Base-by-base conservation (phyloP, 1,140 invertebrate species). In the Atta texana region DNA sequence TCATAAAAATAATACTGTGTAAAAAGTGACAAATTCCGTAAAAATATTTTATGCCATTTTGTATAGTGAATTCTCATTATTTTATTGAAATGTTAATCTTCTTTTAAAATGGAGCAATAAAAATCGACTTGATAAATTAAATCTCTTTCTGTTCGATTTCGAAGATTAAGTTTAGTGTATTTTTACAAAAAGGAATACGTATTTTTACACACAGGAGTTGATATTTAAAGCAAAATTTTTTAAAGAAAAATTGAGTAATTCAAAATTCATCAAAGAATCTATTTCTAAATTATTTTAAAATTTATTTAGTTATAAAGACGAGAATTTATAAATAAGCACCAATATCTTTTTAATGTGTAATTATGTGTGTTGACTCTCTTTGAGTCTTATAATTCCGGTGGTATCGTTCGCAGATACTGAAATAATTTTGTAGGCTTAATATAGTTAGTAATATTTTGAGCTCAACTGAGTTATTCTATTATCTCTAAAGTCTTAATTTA, bases 371-470 rank as follows among this genome's bases (percentile, higher is more conserved):
- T 75, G 1, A 7, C 6, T 44, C 16, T 49, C 2, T 8, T 59
- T 61, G 49, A 49, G 18, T 4, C 16, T n/a, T 63, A 16, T 31
- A 16, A 44, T 63, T 24, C 10, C 16, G 10, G 10, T 28, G 39
- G 3, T 63, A 77, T 16, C 21, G 16, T 63, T 2, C 2, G 10
- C 21, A 44, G 14, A 63, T 44, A 21, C 75, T 31, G 18, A 77
- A 39, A 78, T 51, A 78, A 78, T 64, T 66, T 78, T 2, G 21
- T 24, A 44, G 10, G 24, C 24, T 64, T 64, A 64, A 78, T 64
- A 64, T 64, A 78, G 59, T 51, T 0, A 16, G 24, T 31, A 64
- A 18, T 12, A 64, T 78, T 77, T 64, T 66, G n/a, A 76, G 21
- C 24, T 18, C 24, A 64, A 49, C 24, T 24, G 3, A 77, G n/a